Evolutionary conservation across 2,888 invertebrate genomes (phyloP).

Genomic region (Lycophotia porphyrea): DNA sequence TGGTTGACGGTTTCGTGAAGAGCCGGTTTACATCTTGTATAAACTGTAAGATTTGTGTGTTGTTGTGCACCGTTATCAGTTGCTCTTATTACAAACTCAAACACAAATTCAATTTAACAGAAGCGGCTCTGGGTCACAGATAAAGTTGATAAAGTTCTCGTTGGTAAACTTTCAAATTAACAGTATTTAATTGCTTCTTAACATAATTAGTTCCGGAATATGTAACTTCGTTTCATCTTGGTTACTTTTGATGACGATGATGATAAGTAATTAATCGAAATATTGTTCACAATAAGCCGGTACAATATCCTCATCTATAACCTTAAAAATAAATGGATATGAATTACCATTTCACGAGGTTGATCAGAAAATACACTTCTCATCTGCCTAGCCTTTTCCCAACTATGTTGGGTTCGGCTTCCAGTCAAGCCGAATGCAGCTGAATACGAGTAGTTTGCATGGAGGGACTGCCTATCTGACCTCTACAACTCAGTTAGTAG

Average conservation of each 20-base stretch:
- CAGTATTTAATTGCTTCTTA: constrained; percentile 24
- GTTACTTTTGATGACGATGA: too few relatives aligned
- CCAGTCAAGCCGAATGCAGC: too few relatives aligned
- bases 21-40: too few relatives aligned
- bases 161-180: constrained; percentile 9
- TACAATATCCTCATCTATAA: neutral
- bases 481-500: too few relatives aligned
- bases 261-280: too few relatives aligned
- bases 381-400: too few relatives aligned
- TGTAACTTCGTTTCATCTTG: too few relatives aligned
- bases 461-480: too few relatives aligned
- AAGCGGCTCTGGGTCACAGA: neutral
- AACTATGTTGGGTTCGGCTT: too few relatives aligned
- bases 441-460: too few relatives aligned
- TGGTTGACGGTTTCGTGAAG: too few relatives aligned
- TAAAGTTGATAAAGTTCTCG: constrained; percentile 23
- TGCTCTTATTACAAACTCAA: constrained; percentile 19
- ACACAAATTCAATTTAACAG: constrained; percentile 31
- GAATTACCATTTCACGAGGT: neutral
- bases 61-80: constrained; percentile 14
- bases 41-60: neutral
- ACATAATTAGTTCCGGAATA: constrained; percentile 2
- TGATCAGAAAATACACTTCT: neutral
- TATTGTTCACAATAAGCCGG: neutral
- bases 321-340: neutral